Evolutionary conservation across 2,113 vertebrate species (phyloP).

Genomic region (Synodontis membranacea): DNA sequence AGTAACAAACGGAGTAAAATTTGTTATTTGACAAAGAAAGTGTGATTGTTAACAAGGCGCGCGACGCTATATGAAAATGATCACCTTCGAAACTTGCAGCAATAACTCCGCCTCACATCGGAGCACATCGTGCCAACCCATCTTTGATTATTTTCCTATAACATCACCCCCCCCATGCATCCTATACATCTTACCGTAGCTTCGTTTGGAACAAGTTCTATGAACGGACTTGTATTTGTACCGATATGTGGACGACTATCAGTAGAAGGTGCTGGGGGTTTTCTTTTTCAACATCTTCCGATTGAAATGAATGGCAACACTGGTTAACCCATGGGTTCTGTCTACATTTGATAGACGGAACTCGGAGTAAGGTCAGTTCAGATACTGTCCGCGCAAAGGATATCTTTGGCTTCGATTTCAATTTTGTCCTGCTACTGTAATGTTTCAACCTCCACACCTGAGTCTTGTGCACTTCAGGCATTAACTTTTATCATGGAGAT

Average conservation of each 20-base stretch:
- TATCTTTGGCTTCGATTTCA: not conserved
- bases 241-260: not conserved
- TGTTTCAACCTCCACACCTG: not conserved
- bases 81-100: not conserved
- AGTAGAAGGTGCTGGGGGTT: not conserved
- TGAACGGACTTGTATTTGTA: not conserved
- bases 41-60: not conserved
- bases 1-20: too few species aligned
- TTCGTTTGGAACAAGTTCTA: not conserved
- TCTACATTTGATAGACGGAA: too few species aligned
- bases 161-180: not conserved
- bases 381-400: not conserved
- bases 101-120: not conserved
- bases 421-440: not conserved
- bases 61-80: not conserved
- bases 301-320: not conserved
- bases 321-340: too few species aligned
- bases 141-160: not conserved
- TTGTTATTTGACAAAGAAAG: not conserved
- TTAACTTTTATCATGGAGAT: not conserved
- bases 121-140: not conserved
- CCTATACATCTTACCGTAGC: not conserved
- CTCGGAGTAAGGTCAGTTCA: not conserved
- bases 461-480: not conserved
- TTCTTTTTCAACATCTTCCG: not conserved